Percentiles rank a stretch among this genome's conserved stretches.
Conservation (phyloP, 2,797 vertebrate species). For the Sandelia bainsii region DNA sequence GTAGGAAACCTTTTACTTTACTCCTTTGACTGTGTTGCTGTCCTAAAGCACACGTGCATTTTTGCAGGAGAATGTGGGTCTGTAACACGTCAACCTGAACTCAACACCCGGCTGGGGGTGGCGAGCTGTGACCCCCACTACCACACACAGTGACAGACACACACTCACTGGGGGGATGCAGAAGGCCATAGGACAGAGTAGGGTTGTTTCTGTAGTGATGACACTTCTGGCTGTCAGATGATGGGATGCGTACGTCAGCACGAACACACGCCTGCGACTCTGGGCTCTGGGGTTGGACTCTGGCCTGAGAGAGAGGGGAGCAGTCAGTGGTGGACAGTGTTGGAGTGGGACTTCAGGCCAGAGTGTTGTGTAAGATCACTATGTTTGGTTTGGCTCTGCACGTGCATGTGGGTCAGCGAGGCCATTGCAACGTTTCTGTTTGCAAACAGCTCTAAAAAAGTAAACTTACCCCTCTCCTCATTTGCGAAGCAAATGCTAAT, state of each 20-base stretch:
- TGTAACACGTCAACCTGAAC: conserved; percentile 53
- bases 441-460: conserved; percentile 19
- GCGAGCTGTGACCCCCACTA: conserved; percentile 13
- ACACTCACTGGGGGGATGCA: conserved; percentile 94
- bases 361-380: conserved; percentile 47
- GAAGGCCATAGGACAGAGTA: conserved; percentile 87
- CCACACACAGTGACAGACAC: conserved; percentile 23
- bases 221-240: conserved; percentile 88
- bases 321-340: conserved; percentile 42
- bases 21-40: neutral
- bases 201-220: conserved; percentile 79
- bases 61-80: conserved; percentile 60
- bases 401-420: conserved; percentile 36
- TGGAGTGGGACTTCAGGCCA: conserved; percentile 10
- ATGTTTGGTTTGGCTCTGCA: conserved; percentile 30
- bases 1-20: too few species aligned
- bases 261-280: conserved; percentile 89
- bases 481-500: neutral
- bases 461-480: neutral
- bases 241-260: conserved; percentile 90
- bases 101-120: conserved; percentile 43
- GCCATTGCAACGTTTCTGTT: conserved; percentile 25
- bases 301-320: conserved; percentile 74
- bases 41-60: neutral
- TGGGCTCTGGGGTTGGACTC: conserved; percentile 79